Evolutionary conservation across 37 sponge, comb jelly and placozoan genomes (phyloP).

Genomic region (Bolinopsis microptera): DNA sequence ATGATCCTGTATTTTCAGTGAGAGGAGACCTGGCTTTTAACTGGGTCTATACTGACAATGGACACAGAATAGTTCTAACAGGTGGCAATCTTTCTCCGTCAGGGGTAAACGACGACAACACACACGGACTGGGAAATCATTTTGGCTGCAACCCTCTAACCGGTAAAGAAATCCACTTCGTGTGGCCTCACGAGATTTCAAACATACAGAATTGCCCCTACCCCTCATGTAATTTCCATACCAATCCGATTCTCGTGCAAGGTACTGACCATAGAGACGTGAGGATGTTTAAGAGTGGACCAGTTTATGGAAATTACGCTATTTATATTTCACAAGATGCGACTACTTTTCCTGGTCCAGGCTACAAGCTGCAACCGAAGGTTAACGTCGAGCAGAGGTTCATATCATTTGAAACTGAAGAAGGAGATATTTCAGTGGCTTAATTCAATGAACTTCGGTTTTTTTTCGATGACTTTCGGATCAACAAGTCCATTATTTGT

Average conservation of each 20-base stretch:
- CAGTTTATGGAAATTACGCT: slow-evolving; percentile 8
- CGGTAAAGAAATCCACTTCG: background rate
- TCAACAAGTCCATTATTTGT: no score
- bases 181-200: background rate
- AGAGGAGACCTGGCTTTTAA: slow-evolving; percentile 4
- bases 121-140: slow-evolving; percentile 1
- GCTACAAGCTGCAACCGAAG: background rate
- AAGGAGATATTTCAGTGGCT: no score
- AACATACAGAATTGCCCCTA: background rate
- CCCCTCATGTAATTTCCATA: background rate
- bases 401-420: no score
- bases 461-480: no score
- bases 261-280: slow-evolving; percentile 1
- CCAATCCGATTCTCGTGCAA: background rate
- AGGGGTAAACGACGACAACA: background rate
- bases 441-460: no score
- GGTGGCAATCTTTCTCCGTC: background rate
- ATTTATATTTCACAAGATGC: background rate
- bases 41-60: slow-evolving; percentile 26
- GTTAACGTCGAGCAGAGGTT: background rate
- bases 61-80: slow-evolving; percentile 28
- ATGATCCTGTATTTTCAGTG: background rate
- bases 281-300: background rate
- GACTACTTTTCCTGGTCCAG: background rate
- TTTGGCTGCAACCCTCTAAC: background rate